Evolutionary conservation across 2,797 vertebrate genomes (phyloP).

Genomic region (Anas bahamensis): DNA sequence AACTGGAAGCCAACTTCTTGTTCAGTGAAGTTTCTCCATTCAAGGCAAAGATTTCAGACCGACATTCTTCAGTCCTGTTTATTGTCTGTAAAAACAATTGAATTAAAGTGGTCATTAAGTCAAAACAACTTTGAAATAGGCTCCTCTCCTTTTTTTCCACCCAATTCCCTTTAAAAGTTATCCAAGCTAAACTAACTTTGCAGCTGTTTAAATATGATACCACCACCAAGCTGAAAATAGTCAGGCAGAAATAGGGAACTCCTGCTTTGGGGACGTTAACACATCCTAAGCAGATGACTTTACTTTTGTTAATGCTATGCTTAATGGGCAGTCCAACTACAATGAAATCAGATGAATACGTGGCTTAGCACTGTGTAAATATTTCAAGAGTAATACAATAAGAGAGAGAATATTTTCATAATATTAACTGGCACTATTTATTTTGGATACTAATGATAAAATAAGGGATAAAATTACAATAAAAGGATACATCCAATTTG

Average conservation of each 20-base stretch:
- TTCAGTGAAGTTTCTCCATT: slow-evolving; percentile 93
- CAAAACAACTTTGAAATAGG: slow-evolving; percentile 41
- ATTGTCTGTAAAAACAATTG: slow-evolving; percentile 88
- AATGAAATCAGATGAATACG: neutral
- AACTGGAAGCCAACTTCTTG: slow-evolving; percentile 94
- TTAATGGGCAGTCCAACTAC: neutral
- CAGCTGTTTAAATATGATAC: slow-evolving; percentile 39
- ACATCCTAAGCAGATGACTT: slow-evolving; percentile 7
- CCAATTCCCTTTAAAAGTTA: slow-evolving; percentile 35
- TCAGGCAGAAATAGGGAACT: slow-evolving; percentile 22
- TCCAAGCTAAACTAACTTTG: slow-evolving; percentile 47
- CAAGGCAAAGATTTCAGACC: slow-evolving; percentile 94
- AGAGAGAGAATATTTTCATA: neutral
- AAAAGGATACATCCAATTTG: neutral
- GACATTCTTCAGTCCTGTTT: slow-evolving; percentile 89
- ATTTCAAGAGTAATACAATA: slow-evolving; percentile 45
- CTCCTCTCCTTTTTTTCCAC: neutral
- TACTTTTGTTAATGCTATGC: neutral
- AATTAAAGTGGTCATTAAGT: slow-evolving; percentile 62
- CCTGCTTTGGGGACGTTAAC: neutral
- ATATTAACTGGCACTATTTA: slow-evolving; percentile 25
- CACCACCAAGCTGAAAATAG: slow-evolving; percentile 26
- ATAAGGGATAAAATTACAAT: neutral
- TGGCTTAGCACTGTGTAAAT: neutral
- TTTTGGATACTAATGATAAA: slow-evolving; percentile 19